Base-by-base conservation (phyloP, 92 coral and sea anemone genomes). In the Muricea muricata region DNA sequence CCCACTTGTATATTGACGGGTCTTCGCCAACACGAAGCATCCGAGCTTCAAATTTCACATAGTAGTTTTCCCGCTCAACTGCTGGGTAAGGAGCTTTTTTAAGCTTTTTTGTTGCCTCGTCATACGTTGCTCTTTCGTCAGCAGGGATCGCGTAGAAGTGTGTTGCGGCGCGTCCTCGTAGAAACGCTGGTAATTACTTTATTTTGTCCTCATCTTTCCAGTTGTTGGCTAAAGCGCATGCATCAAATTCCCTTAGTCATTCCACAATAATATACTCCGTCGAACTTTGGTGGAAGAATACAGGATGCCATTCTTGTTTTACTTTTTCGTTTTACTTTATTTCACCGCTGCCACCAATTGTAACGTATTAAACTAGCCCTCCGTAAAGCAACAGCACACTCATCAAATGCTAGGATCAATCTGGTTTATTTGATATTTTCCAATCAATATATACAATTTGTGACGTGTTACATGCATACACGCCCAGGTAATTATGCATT, bases 71-170 rank as follows among this genome's bases (percentile, higher is more conserved):
- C 13, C 65, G 35, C 29, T 75, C 42, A 17, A 23, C 46, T 13
- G 42, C 17, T 0, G 81, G 81, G 17, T 45, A 75, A 13, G 54
- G 66, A 31, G 66, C 30, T 23, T 48, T 5, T 75, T 48, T 2
- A 75, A 18, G 14, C 78, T 33, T 52, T 25, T 15, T 37, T 40
- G 78, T 71, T 30, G 41, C 9, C 13, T 52, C 30, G 56, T 47
- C 32, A 55, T 71, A 71, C 20, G 21, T 40, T 1, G 26, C 56
- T 37, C 30, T 37, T 24, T 37, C 55, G 4, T 30, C 83, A 12
- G 25, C 82, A 0, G 83, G 86, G 37, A 84, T 78, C 25, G 87
- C 93, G 50, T 85, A 85, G 58, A 73, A 85, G 35, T 89, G 84
- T 73, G 87, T 86, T 1, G 80, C 32, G 7, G 80, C 34, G 30